A percentile compares a stretch with the other conserved stretches of the same genome.
These are phyloP conservation scores for Drosophila athabasca DNA, from an alignment of 1,140 invertebrate genomes.

Conservation along the genomic window DNA sequence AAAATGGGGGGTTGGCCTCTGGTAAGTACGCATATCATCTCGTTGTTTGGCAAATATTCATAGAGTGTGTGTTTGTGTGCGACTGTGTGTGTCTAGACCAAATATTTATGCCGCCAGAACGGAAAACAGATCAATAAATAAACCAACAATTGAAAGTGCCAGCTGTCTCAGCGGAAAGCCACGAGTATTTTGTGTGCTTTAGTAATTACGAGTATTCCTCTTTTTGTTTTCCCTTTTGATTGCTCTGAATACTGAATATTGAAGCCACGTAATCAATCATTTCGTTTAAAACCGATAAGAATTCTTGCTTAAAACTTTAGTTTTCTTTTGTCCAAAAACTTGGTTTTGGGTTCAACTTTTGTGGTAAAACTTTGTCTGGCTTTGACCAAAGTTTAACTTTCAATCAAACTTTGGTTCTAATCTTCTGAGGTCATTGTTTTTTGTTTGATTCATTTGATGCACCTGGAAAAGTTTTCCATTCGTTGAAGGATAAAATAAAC, in stretches of 20 bases:
- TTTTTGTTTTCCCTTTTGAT: too few relatives aligned
- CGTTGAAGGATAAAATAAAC: too few relatives aligned
- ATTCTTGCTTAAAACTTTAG: neutral
- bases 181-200: conserved; percentile 9
- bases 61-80: conserved; percentile 26
- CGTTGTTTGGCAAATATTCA: conserved; percentile 23
- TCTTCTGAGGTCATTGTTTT: too few relatives aligned
- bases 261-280: too few relatives aligned
- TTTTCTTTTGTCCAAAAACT: conserved; percentile 2
- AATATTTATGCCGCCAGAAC: conserved; percentile 32
- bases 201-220: conserved; percentile 8
- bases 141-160: conserved; percentile 11
- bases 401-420: too few relatives aligned
- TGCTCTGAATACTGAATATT: too few relatives aligned
- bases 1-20: conserved; percentile 19
- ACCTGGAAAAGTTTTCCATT: too few relatives aligned
- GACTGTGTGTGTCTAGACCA: conserved; percentile 5
- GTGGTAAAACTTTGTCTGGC: neutral
- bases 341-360: conserved; percentile 2
- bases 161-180: conserved; percentile 38
- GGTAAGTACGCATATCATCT: neutral
- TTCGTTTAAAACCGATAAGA: too few relatives aligned
- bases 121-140: conserved; percentile 41
- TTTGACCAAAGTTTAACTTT: conserved; percentile 1
- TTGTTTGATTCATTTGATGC: too few relatives aligned